phyloP scores from a whole-genome alignment of 2,797 vertebrate species.

The Malurus leucopterus region DNA sequence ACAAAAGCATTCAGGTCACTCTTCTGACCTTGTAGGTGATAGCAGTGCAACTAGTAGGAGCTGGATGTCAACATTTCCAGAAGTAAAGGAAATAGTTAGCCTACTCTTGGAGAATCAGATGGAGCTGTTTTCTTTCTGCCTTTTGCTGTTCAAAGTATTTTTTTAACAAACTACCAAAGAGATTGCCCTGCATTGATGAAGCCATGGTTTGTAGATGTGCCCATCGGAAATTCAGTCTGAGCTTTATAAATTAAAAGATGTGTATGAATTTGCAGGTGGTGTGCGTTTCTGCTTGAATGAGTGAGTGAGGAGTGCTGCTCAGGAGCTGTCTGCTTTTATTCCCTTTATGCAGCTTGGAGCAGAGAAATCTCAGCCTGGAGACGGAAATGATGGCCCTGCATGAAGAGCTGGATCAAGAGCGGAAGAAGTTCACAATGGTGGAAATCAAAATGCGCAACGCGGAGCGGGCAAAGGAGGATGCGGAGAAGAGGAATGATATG shows the following conservation, averaged over 20 bases:
- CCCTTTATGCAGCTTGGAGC: constrained; percentile 82
- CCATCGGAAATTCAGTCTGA: not conserved
- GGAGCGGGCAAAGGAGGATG: constrained; percentile 93
- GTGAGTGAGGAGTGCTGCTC: not conserved
- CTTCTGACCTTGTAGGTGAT: not conserved
- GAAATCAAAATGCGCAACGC: constrained; percentile 99
- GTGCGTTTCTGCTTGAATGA: not conserved
- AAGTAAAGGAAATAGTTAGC: not conserved
- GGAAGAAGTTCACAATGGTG: constrained; percentile 98
- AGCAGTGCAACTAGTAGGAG: not conserved
- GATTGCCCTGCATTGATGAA: not conserved
- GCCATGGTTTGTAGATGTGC: not conserved
- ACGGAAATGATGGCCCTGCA: constrained; percentile 89
- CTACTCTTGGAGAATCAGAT: not conserved
- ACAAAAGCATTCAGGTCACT: not conserved
- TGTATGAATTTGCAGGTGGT: not conserved
- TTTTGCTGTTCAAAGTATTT: not conserved
- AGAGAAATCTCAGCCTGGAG: constrained; percentile 90
- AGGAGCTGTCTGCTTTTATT: constrained; percentile 25
- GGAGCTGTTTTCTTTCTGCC: not conserved
- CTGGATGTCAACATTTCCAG: not conserved
- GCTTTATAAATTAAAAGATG: not conserved
- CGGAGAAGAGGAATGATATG: constrained; percentile 94
- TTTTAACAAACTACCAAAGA: not conserved
- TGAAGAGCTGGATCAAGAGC: constrained; percentile 95